Conservation (phyloP, 2,113 vertebrate species). For the Muntiacus muntjak region DNA sequence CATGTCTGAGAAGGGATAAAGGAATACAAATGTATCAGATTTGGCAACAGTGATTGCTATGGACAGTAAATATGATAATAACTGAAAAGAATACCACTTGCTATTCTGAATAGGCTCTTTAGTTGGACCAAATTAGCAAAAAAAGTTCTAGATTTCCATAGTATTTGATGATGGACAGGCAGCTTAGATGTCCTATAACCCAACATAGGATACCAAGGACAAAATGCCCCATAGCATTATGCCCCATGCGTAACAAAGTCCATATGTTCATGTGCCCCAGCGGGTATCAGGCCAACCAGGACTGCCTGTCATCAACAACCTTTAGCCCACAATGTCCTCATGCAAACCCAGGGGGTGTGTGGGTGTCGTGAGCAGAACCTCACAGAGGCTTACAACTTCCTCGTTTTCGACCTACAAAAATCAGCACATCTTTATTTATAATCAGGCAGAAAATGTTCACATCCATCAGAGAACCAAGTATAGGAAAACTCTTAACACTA, state of each 20-base stretch:
- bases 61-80: not conserved
- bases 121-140: not conserved
- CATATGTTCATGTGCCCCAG: accelerated
- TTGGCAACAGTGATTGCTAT: not conserved
- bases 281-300: not conserved
- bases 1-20: not conserved
- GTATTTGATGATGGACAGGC: not conserved
- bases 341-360: not conserved
- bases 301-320: not conserved
- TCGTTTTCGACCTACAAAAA: not conserved
- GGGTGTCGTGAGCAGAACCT: not conserved
- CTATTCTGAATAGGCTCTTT: not conserved
- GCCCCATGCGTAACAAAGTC: accelerated
- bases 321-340: not conserved
- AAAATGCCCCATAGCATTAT: too few relatives aligned
- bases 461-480: not conserved
- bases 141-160: not conserved
- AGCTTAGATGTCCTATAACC: too few relatives aligned
- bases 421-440: not conserved
- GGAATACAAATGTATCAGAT: not conserved
- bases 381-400: conserved; percentile 24
- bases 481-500: not conserved
- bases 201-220: too few relatives aligned
- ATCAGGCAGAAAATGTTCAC: not conserved
- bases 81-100: too few relatives aligned